Evolutionary conservation across 2,113 vertebrate genomes (phyloP), one percentile per base, ranked within the genome.

Genomic region (Xiphias gladius): DNA sequence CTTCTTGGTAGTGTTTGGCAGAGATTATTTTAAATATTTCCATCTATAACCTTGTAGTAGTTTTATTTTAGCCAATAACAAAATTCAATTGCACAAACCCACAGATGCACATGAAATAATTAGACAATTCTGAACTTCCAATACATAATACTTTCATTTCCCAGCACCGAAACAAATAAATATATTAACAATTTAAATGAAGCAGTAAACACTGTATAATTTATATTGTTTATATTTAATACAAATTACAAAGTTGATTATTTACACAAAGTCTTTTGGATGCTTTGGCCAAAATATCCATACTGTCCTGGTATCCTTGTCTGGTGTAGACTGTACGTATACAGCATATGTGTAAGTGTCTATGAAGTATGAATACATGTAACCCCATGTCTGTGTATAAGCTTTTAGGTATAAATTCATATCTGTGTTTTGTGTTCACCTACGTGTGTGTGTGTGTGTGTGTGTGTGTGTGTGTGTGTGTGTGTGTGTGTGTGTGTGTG

Each of bases 121-220:
- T n/a, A 41, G 12, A 55, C 9, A 52, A 39, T 52, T 10, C 2
- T 5, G n/a, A 22, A 48, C 20, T 48, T 7, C 35, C 5, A 59
- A 5, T 58, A 9, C 35, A 28, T 1, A 14, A 37, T 0, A 4
- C 28, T 50, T 48, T 48, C 1, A 93, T 95, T 65, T 73, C 94
- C 96, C 94, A 94, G 91, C 94, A 95, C 94, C 94, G 95, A 95
- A 94, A 96, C 24, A 79, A 43, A 61, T 41, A 39, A 69, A 22
- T n/a, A 17, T 13, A 59, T 54, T 93, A 52, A 96, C 93, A 95
- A 93, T 94, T 95, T 95, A 96, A 68, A 59, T 63, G 7, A 9
- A 63, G 22, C 2, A 1, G 28, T 52, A 22, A 65, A 28, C 24
- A 8, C 7, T 35, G 41, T 28, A 26, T 1, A 28, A 22, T 30